Evolutionary conservation across 2,888 invertebrate species (phyloP).

Genomic region (Cryptus viduatorius): DNA sequence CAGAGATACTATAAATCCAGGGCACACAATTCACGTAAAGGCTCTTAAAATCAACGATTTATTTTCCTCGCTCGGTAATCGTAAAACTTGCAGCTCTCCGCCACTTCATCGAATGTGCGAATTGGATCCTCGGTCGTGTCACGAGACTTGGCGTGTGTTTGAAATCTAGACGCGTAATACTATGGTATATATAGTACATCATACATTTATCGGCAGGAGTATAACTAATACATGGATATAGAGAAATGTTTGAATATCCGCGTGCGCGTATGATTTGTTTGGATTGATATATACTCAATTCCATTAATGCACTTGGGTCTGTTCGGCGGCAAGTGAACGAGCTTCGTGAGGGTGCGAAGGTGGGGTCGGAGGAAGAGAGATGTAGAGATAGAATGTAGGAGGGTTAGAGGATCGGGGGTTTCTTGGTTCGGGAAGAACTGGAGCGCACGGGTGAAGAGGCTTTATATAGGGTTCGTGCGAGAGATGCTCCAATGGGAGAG

Average conservation of each 20-base stretch:
- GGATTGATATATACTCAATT: conserved; percentile 69
- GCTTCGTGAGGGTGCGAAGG: not conserved
- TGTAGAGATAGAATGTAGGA: not conserved
- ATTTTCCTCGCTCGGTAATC: conserved; percentile 54
- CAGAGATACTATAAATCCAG: not conserved
- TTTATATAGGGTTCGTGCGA: not conserved
- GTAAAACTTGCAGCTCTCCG: conserved; percentile 51
- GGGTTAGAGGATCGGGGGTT: not conserved
- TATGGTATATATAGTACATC: not conserved
- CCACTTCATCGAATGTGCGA: conserved; percentile 38
- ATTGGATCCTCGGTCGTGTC: conserved; percentile 32
- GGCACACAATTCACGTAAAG: conserved; percentile 23
- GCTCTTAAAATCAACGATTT: conserved; percentile 59
- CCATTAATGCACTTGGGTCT: conserved; percentile 67
- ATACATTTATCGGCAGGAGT: not conserved
- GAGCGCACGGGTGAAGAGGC: conserved; percentile 31
- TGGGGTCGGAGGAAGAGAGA: conserved; percentile 2
- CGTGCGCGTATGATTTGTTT: conserved; percentile 65
- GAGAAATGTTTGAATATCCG: conserved; percentile 43
- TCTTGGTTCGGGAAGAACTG: conserved; percentile 13
- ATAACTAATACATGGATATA: conserved; percentile 14
- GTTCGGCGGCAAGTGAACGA: conserved; percentile 63
- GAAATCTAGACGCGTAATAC: not conserved
- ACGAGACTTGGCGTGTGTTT: not conserved
- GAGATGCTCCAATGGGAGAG: not conserved